Conservation (phyloP, 2,797 vertebrate genomes). For the Parauchenoglanis punctatus region DNA sequence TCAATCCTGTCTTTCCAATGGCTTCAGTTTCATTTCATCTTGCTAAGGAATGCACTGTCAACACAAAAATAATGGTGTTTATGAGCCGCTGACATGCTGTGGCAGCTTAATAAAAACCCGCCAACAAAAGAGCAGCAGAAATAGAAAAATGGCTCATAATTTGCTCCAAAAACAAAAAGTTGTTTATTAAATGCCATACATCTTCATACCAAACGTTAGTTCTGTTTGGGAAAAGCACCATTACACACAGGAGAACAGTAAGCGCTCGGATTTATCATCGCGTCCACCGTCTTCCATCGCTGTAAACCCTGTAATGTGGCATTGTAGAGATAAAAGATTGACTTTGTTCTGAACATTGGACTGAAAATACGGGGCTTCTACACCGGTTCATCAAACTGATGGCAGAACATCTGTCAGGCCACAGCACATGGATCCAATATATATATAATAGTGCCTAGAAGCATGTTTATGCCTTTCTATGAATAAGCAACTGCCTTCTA, state of each 20-base stretch:
- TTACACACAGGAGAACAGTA: conserved; percentile 45
- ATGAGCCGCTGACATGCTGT: conserved; percentile 39
- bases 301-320: conserved; percentile 24
- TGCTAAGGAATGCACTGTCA: conserved; percentile 14
- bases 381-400: neutral
- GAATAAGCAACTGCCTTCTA: neutral
- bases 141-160: conserved; percentile 39
- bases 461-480: neutral
- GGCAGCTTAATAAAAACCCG: conserved; percentile 44
- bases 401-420: neutral
- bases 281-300: conserved; percentile 46
- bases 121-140: neutral
- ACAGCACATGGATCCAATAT: neutral
- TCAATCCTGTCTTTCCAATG: neutral
- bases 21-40: conserved; percentile 17
- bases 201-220: conserved; percentile 54
- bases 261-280: conserved; percentile 44
- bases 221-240: conserved; percentile 42
- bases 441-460: neutral
- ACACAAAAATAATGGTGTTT: conserved; percentile 23
- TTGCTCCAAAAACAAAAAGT: conserved; percentile 35
- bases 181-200: conserved; percentile 53
- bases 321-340: conserved; percentile 7
- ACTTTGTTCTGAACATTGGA: neutral
- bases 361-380: neutral